Percentiles rank a stretch among this genome's conserved stretches.
These are phyloP conservation scores for Palythoa caribaeorum DNA, from an alignment of 92 coral and sea anemone species.

Conservation along the genomic window DNA sequence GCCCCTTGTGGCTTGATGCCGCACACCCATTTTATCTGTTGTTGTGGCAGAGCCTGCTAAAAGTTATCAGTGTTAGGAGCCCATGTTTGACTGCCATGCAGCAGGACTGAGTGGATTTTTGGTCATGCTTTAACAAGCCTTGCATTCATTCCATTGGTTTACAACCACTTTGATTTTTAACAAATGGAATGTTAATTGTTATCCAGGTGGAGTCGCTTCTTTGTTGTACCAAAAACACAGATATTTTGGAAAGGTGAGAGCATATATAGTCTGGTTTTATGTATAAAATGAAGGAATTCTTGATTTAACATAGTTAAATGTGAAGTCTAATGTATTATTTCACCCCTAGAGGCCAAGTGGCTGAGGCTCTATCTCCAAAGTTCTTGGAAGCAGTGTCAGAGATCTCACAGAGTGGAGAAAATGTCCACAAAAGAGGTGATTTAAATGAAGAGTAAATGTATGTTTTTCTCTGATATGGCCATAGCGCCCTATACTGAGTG, in stretches of 20 bases:
- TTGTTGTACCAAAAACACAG: constrained; percentile 67
- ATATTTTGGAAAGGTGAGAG: constrained; percentile 63
- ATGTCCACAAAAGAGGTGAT: background rate
- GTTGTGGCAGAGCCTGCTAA: no score
- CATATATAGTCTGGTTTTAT: no score
- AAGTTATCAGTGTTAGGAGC: no score
- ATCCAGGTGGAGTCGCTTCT: constrained; percentile 78
- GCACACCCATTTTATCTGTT: no score
- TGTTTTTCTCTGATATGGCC: background rate
- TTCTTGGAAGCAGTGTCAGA: constrained; percentile 24
- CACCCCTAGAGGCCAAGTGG: background rate
- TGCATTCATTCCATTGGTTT: background rate
- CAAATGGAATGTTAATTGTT: background rate
- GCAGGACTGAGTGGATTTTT: background rate
- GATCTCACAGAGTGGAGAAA: constrained; percentile 18
- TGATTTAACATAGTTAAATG: background rate
- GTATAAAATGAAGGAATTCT: background rate
- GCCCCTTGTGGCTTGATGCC: no score
- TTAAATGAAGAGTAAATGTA: background rate
- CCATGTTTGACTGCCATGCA: no score
- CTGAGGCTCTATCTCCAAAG: constrained; percentile 38
- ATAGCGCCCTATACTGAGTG: no score
- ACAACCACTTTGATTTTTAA: background rate
- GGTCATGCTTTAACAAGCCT: background rate
- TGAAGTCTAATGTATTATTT: background rate